Conservation (phyloP, 37 sponge, comb jelly and placozoan species). For the Lycopodina hypogea region DNA sequence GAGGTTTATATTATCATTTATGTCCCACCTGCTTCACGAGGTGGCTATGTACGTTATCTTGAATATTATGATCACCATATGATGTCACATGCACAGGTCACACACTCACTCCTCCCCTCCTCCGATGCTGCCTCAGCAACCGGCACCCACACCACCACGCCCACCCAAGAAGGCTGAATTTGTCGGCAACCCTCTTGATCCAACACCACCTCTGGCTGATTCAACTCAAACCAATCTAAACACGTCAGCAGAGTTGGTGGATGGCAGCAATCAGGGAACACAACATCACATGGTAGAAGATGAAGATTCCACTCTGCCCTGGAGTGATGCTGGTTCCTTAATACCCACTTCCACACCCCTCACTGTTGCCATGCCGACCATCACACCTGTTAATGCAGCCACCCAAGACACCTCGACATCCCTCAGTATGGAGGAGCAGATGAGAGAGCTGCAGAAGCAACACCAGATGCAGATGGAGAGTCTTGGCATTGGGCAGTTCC, state of each 20-base stretch:
- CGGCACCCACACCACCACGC: slow-evolving; percentile 34
- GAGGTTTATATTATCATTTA: not conserved
- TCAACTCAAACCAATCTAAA: not conserved
- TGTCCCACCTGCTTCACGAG: not conserved
- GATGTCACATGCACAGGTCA: slow-evolving; percentile 13
- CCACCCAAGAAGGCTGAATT: slow-evolving; percentile 72
- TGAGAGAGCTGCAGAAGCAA: slow-evolving; percentile 17
- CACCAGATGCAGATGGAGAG: slow-evolving; percentile 31
- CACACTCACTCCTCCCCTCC: slow-evolving; percentile 18
- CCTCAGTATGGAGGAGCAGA: slow-evolving; percentile 6
- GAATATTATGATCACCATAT: no score
- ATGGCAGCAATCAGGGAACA: not conserved
- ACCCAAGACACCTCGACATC: slow-evolving; percentile 1
- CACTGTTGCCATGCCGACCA: not conserved
- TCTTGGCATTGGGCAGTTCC: slow-evolving; percentile 1
- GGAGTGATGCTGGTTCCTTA: not conserved
- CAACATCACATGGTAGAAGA: not conserved
- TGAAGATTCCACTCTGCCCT: no score
- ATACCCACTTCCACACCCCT: not conserved
- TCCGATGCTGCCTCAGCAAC: not conserved
- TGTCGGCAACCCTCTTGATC: slow-evolving; percentile 49
- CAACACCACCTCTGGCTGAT: not conserved
- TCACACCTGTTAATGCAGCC: not conserved
- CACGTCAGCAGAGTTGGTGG: no score
- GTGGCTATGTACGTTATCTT: not conserved